Percentiles rank a stretch among this genome's conserved stretches.
These are phyloP conservation scores for Eretmochelys imbricata DNA, from an alignment of 2,113 vertebrate species.

Conservation along the genomic window DNA sequence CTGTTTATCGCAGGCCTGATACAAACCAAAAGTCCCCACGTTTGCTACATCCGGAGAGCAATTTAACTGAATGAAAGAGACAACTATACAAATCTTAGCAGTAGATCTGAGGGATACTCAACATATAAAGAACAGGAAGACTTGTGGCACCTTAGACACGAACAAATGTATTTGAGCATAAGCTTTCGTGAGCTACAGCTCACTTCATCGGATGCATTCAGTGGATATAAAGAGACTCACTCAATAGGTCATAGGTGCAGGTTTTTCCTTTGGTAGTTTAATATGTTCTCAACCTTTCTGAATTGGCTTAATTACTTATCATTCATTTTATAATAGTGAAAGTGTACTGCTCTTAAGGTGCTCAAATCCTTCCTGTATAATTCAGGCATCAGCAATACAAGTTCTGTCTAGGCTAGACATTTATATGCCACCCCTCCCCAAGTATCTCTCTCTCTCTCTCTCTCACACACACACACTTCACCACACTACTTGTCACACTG, in stretches of 20 bases:
- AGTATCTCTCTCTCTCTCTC: not conserved
- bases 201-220: no score
- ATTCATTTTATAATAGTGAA: not conserved
- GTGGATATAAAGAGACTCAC: not conserved
- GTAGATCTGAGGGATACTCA: not conserved
- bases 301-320: not conserved
- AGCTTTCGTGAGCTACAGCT: no score
- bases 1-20: conserved; percentile 7
- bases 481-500: not conserved
- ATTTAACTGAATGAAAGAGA: not conserved
- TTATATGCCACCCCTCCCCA: not conserved
- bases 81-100: not conserved
- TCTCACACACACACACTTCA: not conserved
- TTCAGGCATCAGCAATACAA: not conserved
- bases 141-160: no score
- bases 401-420: not conserved
- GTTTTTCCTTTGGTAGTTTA: not conserved
- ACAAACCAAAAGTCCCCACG: not conserved
- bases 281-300: not conserved
- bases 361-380: not conserved
- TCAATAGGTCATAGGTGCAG: not conserved
- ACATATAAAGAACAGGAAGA: not conserved
- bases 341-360: not conserved
- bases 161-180: no score
- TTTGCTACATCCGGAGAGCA: not conserved